A percentile compares a stretch with the other conserved stretches of the same genome.
phyloP scores from a whole-genome alignment of 2,113 vertebrate species.

The Platysteira castanea region DNA sequence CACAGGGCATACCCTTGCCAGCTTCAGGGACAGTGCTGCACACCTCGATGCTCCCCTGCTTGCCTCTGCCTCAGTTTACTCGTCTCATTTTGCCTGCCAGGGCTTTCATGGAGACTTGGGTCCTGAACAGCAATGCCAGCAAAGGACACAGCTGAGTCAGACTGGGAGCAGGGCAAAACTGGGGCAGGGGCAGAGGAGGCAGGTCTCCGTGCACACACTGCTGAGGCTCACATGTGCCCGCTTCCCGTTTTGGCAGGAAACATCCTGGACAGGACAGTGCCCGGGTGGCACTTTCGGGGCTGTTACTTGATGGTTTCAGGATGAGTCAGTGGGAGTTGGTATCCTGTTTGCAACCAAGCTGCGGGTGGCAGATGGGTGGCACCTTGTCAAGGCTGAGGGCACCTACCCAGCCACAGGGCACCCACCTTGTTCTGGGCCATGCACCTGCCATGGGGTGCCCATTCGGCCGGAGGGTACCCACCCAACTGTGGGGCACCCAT shows the following conservation, averaged over 20 bases:
- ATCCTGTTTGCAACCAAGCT: conserved; percentile 36
- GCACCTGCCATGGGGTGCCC: neutral
- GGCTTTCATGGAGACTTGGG: neutral
- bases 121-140: neutral
- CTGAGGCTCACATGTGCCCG: rapidly evolving
- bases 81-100: neutral
- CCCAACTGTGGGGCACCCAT: neutral
- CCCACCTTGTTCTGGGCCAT: neutral
- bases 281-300: rapidly evolving
- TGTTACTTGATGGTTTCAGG: neutral
- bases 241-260: neutral
- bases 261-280: neutral
- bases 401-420: neutral
- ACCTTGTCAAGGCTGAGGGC: neutral
- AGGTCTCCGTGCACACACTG: rapidly evolving
- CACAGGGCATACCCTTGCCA: neutral
- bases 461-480: neutral
- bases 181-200: rapidly evolving
- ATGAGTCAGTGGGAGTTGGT: conserved; percentile 27
- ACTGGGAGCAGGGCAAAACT: rapidly evolving
- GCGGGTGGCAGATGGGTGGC: neutral
- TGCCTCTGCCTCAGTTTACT: neutral
- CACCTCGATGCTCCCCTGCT: rapidly evolving
- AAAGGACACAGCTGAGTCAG: neutral
- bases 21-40: neutral